phyloP scores from a whole-genome alignment of 2,797 vertebrate species.

The Cichlasoma orientale region DNA sequence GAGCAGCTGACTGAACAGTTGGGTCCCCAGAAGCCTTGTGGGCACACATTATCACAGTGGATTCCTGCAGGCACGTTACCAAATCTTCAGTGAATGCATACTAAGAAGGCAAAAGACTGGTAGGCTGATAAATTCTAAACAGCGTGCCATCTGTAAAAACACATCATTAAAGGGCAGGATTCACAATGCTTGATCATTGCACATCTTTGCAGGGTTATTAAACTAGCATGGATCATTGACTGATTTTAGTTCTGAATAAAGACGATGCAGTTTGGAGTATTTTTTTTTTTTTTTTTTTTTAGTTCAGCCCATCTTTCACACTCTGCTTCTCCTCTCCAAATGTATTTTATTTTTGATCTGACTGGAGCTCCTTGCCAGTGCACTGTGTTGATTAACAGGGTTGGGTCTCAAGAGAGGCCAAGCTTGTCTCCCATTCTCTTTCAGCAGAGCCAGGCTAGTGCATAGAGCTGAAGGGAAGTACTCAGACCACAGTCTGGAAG shows the following conservation, averaged over 20 bases:
- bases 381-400: conserved; percentile 85
- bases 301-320: conserved; percentile 65
- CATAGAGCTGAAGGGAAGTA: conserved; percentile 60
- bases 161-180: conserved; percentile 31
- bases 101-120: conserved; percentile 30
- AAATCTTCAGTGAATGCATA: conserved; percentile 52
- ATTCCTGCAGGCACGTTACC: conserved; percentile 82
- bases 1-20: conserved; percentile 97
- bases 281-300: conserved; percentile 57
- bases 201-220: conserved; percentile 48
- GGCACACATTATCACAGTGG: conserved; percentile 92
- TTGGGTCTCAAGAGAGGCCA: conserved; percentile 74
- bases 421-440: conserved; percentile 85
- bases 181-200: conserved; percentile 42
- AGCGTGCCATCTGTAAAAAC: conserved; percentile 49
- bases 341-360: conserved; percentile 82
- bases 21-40: conserved; percentile 93
- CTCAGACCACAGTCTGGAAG: conserved; percentile 60
- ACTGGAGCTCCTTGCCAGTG: conserved; percentile 77
- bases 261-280: conserved; percentile 38
- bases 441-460: conserved; percentile 71
- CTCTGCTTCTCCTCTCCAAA: conserved; percentile 68
- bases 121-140: conserved; percentile 44
- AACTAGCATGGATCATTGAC: conserved; percentile 36
- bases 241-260: conserved; percentile 55